Evolutionary conservation across 2,888 invertebrate species (phyloP).

Genomic region (Chrysotoxum bicinctum): DNA sequence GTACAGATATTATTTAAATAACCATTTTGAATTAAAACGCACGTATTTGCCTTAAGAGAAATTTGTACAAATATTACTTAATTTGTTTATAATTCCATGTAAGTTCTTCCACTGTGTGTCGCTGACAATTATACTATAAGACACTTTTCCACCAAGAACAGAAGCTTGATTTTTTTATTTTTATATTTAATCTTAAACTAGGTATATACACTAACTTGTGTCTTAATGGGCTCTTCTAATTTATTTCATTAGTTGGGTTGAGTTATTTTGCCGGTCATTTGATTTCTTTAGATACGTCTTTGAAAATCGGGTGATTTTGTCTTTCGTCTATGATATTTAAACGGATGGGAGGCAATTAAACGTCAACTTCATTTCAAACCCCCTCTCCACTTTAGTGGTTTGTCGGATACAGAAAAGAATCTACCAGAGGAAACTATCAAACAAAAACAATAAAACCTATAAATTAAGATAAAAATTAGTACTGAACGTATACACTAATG

Average conservation of each 20-base stretch:
- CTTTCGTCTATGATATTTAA: neutral
- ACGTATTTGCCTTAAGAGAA: no score
- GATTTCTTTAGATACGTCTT: constrained; percentile 60
- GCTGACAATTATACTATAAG: constrained; percentile 8
- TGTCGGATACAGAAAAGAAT: neutral
- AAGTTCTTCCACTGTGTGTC: neutral
- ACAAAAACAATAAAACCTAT: constrained; percentile 41
- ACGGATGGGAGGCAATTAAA: constrained; percentile 39
- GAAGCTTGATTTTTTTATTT: constrained; percentile 1
- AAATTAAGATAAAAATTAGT: constrained; percentile 39
- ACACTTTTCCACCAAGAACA: neutral
- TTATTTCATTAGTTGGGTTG: constrained; percentile 66
- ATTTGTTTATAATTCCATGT: neutral
- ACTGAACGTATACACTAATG: constrained; percentile 23
- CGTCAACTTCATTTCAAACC: constrained; percentile 32
- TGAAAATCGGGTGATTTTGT: constrained; percentile 34
- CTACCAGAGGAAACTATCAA: neutral
- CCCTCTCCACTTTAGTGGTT: neutral
- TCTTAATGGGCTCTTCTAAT: constrained; percentile 46
- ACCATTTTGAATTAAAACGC: no score
- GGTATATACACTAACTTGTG: constrained; percentile 18
- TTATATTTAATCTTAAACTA: constrained; percentile 5
- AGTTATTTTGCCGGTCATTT: constrained; percentile 58
- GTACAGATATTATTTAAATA: no score
- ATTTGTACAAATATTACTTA: no score